Conservation (phyloP, 1,140 invertebrate species). For the Drosophila trapezifrons region DNA sequence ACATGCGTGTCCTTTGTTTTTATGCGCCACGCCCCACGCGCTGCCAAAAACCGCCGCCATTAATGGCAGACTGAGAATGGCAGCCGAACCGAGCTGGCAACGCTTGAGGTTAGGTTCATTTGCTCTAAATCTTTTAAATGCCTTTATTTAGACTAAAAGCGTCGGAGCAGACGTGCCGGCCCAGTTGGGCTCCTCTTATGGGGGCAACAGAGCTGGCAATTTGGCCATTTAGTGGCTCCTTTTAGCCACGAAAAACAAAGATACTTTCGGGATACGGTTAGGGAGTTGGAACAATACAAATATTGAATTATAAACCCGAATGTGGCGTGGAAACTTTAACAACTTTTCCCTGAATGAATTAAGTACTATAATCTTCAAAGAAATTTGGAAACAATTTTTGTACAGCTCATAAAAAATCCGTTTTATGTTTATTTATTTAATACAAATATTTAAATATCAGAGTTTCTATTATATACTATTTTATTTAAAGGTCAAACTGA, state of each 20-base stretch:
- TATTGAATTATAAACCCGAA: no score
- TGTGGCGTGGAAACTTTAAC: no score
- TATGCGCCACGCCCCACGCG: slow-evolving; percentile 64
- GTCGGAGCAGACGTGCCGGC: slow-evolving; percentile 62
- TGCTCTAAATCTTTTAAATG: slow-evolving; percentile 83
- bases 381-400: background rate
- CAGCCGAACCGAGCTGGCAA: slow-evolving; percentile 4
- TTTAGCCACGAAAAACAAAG: background rate
- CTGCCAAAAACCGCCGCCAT: slow-evolving; percentile 41
- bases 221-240: background rate
- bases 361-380: no score
- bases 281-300: no score
- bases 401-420: no score
- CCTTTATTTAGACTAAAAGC: slow-evolving; percentile 82
- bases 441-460: background rate
- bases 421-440: background rate
- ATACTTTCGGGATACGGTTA: background rate
- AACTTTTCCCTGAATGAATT: no score
- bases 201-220: slow-evolving; percentile 22
- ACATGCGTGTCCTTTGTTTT: slow-evolving; percentile 81
- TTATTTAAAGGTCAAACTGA: no score
- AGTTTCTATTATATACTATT: no score
- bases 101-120: slow-evolving; percentile 79
- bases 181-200: slow-evolving; percentile 1
- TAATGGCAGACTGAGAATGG: slow-evolving; percentile 60